These are phyloP conservation scores for Anticlea derivata DNA, from an alignment of 2,888 invertebrate species.

Conservation along the genomic window DNA sequence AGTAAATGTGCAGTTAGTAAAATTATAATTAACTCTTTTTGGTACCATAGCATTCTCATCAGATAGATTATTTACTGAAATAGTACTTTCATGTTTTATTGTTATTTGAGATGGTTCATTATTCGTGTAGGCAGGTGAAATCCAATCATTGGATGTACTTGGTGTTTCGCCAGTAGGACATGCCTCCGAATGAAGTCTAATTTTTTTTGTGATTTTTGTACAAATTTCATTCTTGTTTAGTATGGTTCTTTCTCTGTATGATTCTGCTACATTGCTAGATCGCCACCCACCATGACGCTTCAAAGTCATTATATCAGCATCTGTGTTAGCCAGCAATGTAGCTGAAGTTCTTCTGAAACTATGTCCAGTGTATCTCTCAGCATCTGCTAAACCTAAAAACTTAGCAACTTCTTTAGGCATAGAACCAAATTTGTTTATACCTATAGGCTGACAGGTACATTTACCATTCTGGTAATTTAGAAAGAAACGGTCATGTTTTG, in stretches of 20 bases:
- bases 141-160: no score
- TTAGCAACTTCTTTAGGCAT: conserved; percentile 35
- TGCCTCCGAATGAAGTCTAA: no score
- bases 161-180: no score
- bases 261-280: background rate
- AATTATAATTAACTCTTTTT: background rate
- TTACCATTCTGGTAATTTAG: conserved; percentile 29
- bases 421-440: conserved; percentile 29
- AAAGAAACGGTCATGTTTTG: conserved; percentile 30
- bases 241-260: background rate
- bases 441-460: conserved; percentile 29
- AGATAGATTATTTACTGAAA: background rate
- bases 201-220: no score
- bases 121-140: no score
- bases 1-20: background rate
- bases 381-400: conserved; percentile 21
- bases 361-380: conserved; percentile 27
- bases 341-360: conserved; percentile 24
- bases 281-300: background rate
- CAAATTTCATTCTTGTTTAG: no score
- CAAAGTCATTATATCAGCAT: background rate
- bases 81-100: background rate
- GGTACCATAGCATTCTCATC: background rate
- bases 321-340: conserved; percentile 7
- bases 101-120: no score